Evolutionary conservation across 2,113 vertebrate species (phyloP).

Genomic region (Amphiprion ocellaris): DNA sequence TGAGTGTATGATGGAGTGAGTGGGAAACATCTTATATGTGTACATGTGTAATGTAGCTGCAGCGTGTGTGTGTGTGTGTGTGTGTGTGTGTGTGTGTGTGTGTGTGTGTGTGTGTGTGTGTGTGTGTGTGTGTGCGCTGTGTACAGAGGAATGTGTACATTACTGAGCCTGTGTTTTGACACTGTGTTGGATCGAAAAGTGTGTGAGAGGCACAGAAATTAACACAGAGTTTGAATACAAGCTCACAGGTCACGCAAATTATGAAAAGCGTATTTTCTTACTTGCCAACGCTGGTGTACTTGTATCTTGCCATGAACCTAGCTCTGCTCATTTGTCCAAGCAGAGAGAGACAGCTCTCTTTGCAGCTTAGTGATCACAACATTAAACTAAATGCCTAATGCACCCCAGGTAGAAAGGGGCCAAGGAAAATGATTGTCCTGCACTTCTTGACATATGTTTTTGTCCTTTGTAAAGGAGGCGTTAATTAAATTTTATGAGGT

Average conservation of each 20-base stretch:
- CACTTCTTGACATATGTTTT: too few relatives aligned
- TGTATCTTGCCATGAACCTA: not conserved
- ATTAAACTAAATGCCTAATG: not conserved
- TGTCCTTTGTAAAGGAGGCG: not conserved
- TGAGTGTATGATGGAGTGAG: conserved; percentile 59
- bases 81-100: not conserved
- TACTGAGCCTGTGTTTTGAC: not conserved
- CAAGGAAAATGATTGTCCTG: not conserved
- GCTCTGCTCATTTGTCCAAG: not conserved
- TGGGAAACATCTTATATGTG: conserved; percentile 54
- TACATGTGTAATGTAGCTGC: conserved; percentile 59
- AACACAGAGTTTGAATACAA: not conserved
- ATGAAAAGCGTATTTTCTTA: conserved; percentile 6
- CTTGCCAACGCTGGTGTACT: not conserved
- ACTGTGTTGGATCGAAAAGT: not conserved
- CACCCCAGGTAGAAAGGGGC: not conserved
- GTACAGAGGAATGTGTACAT: not conserved
- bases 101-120: conserved; percentile 8
- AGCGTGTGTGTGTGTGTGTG: conserved; percentile 9
- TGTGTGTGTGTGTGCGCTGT: conserved; percentile 2
- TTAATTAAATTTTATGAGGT: not conserved
- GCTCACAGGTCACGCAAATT: not conserved
- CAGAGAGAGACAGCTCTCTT: not conserved
- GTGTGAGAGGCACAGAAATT: conserved; percentile 3
- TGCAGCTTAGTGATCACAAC: not conserved